Base-by-base conservation (phyloP, 2,797 vertebrate genomes). In the Rhyacichthys aspro region DNA sequence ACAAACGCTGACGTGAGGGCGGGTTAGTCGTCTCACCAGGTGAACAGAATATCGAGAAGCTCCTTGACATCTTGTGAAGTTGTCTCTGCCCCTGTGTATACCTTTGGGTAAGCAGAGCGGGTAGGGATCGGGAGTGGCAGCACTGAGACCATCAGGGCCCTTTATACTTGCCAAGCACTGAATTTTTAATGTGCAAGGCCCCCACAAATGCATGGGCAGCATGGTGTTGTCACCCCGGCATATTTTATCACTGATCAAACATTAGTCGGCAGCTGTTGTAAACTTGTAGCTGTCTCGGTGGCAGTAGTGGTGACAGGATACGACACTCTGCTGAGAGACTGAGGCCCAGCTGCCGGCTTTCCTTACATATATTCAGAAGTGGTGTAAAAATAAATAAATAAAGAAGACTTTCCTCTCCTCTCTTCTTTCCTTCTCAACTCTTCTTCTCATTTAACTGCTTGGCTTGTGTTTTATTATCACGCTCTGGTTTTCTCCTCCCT, bases 221-320 rank as follows among this genome's bases (percentile, higher is more conserved):
- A 89, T 91, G 93, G 90, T 91, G 91, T 94, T 96, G 95, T 98
- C 95, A 94, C 94, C 94, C 95, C 77, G 83, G 92, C 91, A 93
- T 95, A 96, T 95, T 95, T 96, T 94, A 95, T 94, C 94, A 94
- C 94, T 94, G 93, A 96, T 96, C 94, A 95, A 95, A 95, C 95
- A 95, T 93, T 92, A 93, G 92, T 94, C 91, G 92, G 93, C 93
- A 93, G 93, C 95, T 94, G 93, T 92, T 94, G 89, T 88, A 93
- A 94, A 93, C 91, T 89, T 94, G 93, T 94, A 92, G 92, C 88
- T 92, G 90, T 93, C 94, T 94, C 91, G 85, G 94, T 89, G 87
- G 90, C 77, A 87, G 89, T 5, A 48, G 91, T 76, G 86, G 88
- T 89, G 86, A 88, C 85, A 87, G 86, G 83, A 86, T 91, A 83